A percentile compares a stretch with the other conserved stretches of the same genome.
Conservation (phyloP, 2,888 invertebrate genomes). For the Leucophenga maculata region DNA sequence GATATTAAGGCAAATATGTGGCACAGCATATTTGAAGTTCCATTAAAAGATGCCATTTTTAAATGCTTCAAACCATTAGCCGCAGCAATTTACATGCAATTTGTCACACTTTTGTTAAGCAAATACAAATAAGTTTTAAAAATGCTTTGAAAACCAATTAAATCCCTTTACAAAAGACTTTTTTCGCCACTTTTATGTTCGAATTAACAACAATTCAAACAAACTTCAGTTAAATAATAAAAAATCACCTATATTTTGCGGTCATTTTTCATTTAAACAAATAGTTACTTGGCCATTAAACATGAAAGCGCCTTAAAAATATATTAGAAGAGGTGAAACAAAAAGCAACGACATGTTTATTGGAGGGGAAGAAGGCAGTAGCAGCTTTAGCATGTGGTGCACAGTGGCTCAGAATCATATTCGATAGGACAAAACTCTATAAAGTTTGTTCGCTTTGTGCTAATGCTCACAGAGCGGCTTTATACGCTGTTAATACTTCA, state of each 20-base stretch:
- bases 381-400: background rate
- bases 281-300: slow-evolving; percentile 26
- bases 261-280: slow-evolving; percentile 41
- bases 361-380: background rate
- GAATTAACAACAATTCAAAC: slow-evolving; percentile 10
- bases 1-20: no score
- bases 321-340: background rate
- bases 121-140: slow-evolving; percentile 47
- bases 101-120: slow-evolving; percentile 49
- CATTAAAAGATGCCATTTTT: no score
- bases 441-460: no score
- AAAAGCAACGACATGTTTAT: background rate
- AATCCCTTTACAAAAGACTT: slow-evolving; percentile 10
- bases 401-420: background rate
- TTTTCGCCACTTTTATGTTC: slow-evolving; percentile 37
- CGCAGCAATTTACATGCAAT: slow-evolving; percentile 54
- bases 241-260: slow-evolving; percentile 7
- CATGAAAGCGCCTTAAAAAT: background rate
- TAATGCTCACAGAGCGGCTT: no score
- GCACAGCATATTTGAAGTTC: no score
- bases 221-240: slow-evolving; percentile 15
- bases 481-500: no score
- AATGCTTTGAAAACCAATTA: slow-evolving; percentile 34
- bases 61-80: slow-evolving; percentile 34
- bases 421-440: background rate